Evolutionary conservation across 2,797 vertebrate species (phyloP), one percentile per base, ranked within the genome.

Genomic region (Dryobates pubescens): DNA sequence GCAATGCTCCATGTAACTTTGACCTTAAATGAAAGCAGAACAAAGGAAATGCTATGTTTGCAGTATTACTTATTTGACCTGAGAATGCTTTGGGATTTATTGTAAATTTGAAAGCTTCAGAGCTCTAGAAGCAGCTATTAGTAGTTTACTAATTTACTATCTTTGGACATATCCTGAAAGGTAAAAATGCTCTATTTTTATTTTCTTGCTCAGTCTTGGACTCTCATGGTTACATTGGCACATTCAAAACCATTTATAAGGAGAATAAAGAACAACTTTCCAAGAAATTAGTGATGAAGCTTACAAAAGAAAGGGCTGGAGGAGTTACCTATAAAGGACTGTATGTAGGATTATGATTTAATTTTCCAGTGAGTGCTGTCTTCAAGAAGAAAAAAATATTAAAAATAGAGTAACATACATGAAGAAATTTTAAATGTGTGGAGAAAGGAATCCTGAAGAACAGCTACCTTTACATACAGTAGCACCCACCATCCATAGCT

Each of bases 61-160:
- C 47, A 79, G 23, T 57, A 85, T 82, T 90, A 82, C 74, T 90
- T 93, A 56, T 86, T 91, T 91, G 65, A 65, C 65, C 62, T 77
- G 65, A 80, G 56, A 69, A 80, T 71, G 59, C 47, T 32, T 87
- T 74, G 53, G 29, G 58, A 49, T 77, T 82, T 87, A 63, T 49
- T 49, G 34, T 53, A 74, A 86, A 63, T 86, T 68, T 92, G 65
- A 24, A 85, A 22, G 17, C 41, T 82, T 43, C 53, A 77, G n/a
- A 80, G 32, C 29, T 82, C 72, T 56, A 27, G 47, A 86, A 85
- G 36, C 68, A 90, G 58, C 62, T 86, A 93, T 92, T 82, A 91
- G 30, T 43, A 91, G 69, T 90, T 87, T 56, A 51, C 36, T 88
- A 71, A 90, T 94, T 91, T 90, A 77, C 43, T 70, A 61, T 83